Percentiles rank a stretch among this genome's conserved stretches.
Conservation (phyloP, 2,797 vertebrate genomes). For the Rhabdomys pumilio region DNA sequence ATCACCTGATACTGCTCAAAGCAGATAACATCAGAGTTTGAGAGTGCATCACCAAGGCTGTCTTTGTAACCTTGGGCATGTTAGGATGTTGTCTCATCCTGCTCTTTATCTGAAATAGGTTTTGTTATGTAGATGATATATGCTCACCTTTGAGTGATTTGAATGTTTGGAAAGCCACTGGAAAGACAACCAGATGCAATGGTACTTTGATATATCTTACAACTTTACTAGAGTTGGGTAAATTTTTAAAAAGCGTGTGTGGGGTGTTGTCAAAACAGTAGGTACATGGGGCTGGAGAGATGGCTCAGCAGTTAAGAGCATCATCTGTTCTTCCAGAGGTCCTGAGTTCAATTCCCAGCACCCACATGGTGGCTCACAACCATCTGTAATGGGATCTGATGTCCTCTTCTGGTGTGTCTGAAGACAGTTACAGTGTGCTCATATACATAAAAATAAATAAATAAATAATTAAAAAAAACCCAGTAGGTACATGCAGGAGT, state of each 20-base stretch:
- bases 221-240: not conserved
- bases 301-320: no score
- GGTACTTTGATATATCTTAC: not conserved
- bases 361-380: no score
- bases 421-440: no score
- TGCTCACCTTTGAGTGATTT: not conserved
- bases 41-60: not conserved
- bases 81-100: not conserved
- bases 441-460: no score
- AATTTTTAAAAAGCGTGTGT: not conserved
- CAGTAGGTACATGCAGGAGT: not conserved
- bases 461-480: no score
- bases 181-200: not conserved
- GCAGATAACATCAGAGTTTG: not conserved
- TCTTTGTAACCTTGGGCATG: not conserved
- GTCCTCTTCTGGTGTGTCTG: no score
- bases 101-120: not conserved
- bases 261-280: not conserved
- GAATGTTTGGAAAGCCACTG: not conserved
- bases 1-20: not conserved
- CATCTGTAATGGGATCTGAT: no score
- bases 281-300: no score
- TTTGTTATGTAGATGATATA: not conserved
- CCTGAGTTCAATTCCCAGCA: no score
- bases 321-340: no score